Evolutionary conservation across 2,888 invertebrate genomes (phyloP).

Genomic region (Adelognathus sp.): DNA sequence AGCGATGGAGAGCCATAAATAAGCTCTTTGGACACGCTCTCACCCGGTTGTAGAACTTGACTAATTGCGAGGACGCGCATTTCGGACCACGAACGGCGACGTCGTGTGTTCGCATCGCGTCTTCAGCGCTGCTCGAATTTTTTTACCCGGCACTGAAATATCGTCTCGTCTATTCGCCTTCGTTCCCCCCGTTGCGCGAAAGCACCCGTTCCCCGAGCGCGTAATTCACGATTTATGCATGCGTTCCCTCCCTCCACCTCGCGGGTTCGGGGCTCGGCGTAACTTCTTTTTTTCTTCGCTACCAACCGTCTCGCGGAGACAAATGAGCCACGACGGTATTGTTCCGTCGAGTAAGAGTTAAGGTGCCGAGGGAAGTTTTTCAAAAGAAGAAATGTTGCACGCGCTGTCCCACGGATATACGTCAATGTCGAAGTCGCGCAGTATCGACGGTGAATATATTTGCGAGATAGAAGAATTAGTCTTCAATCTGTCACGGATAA

Average conservation of each 20-base stretch:
- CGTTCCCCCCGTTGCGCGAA: conserved; percentile 11
- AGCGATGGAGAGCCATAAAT: conserved; percentile 40
- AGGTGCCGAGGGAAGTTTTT: background rate
- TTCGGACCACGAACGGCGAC: conserved; percentile 32
- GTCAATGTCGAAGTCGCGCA: conserved; percentile 26
- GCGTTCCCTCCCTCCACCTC: background rate
- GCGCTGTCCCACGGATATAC: conserved; percentile 7
- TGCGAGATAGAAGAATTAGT: background rate
- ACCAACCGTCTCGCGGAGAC: conserved; percentile 23
- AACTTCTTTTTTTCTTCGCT: background rate
- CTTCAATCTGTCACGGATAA: background rate
- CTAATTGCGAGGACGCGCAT: conserved; percentile 57
- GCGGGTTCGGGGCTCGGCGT: background rate
- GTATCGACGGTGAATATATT: background rate
- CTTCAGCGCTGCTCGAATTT: background rate
- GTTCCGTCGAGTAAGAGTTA: conserved; percentile 7
- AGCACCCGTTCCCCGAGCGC: conserved; percentile 25
- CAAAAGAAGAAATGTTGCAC: conserved; percentile 24
- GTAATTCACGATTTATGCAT: conserved; percentile 54
- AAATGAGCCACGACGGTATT: conserved; percentile 47
- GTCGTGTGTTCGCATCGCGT: background rate
- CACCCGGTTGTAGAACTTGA: conserved; percentile 49
- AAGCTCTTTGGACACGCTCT: conserved; percentile 55
- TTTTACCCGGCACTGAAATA: conserved; percentile 5
- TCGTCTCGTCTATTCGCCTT: conserved; percentile 15